A percentile compares a stretch with the other conserved stretches of the same genome.
phyloP scores from a whole-genome alignment of 2,113 vertebrate genomes.

The Psilopsiagon aymara region DNA sequence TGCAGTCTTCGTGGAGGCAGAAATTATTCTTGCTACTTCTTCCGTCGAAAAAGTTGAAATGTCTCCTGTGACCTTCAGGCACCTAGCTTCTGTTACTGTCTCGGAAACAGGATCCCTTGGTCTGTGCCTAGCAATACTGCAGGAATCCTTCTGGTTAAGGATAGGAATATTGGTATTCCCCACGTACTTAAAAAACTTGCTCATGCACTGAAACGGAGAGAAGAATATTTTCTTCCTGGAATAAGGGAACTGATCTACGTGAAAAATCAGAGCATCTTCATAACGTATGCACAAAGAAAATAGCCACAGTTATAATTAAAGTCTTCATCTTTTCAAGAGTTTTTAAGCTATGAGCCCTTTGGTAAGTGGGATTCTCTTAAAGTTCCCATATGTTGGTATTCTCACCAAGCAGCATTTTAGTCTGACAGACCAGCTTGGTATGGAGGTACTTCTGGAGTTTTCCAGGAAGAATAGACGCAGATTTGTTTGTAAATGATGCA shows the following conservation, averaged over 20 bases:
- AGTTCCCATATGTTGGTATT: neutral
- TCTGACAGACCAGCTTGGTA: neutral
- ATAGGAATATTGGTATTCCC: neutral
- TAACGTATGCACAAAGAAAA: neutral
- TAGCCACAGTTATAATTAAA: neutral
- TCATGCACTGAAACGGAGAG: neutral
- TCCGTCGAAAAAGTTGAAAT: neutral
- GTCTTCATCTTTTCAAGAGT: neutral
- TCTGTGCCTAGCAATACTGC: neutral
- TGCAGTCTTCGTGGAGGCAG: neutral
- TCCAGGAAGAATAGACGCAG: neutral
- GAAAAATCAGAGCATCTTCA: neutral
- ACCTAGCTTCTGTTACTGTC: neutral
- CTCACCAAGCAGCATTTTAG: neutral
- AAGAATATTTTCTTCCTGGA: neutral
- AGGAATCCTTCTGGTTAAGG: neutral
- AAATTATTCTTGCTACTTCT: neutral
- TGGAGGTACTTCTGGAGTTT: neutral
- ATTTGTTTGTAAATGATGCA: neutral
- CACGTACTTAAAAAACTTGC: neutral
- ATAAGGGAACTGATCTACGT: neutral
- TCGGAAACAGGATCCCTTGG: neutral
- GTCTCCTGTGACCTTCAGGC: slow-evolving; percentile 25
- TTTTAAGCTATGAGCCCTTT: neutral
- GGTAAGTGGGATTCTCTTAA: neutral